Evolutionary conservation across 2,797 vertebrate genomes (phyloP), one percentile per base, ranked within the genome.

Genomic region (Cercopithecus mitis): DNA sequence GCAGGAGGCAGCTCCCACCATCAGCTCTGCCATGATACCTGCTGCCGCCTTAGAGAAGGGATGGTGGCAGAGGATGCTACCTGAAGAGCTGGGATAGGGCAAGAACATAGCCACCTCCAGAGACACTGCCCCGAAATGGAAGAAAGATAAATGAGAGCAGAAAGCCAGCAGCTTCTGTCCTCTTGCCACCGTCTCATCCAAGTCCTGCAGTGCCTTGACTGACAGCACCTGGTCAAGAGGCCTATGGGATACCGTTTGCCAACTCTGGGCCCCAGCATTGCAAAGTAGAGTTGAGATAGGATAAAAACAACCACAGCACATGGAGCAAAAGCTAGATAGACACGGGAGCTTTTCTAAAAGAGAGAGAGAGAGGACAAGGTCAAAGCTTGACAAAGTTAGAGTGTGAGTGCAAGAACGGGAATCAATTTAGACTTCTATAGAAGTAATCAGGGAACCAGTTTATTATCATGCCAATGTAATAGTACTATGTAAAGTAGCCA

Each of bases 401-500:
- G 5, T 12, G 55, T 76, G 24, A 5, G 0, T 36, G 4, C 61
- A 52, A 77, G 57, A 47, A 86, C 17, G 45, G 45, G 25, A 84
- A 90, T 85, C 19, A 1, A 47, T 39, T 41, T 85, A 52, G 33
- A 47, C 30, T 88, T 36, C 58, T 50, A 33, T 7, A 30, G 73
- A 88, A 73, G 30, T 52, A 92, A 57, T 70, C 73, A 7, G 0
- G n/a, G 81, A 84, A 67, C 64, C 43, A 47, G 8, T 85, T 84
- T 84, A 81, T 84, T 90, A 76, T 64, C 50, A 24, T 58, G 73
- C n/a, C 84, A 41, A 0, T 61, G 8, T 55, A 76, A 91, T 57
- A 61, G 50, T 22, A 39, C 55, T 64, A 24, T 83, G 20, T 93
- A 84, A 95, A 87, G 17, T 70, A 81, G 61, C 58, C 64, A 5